phyloP scores from a whole-genome alignment of 2,797 vertebrate species.

The Danionella dracula region DNA sequence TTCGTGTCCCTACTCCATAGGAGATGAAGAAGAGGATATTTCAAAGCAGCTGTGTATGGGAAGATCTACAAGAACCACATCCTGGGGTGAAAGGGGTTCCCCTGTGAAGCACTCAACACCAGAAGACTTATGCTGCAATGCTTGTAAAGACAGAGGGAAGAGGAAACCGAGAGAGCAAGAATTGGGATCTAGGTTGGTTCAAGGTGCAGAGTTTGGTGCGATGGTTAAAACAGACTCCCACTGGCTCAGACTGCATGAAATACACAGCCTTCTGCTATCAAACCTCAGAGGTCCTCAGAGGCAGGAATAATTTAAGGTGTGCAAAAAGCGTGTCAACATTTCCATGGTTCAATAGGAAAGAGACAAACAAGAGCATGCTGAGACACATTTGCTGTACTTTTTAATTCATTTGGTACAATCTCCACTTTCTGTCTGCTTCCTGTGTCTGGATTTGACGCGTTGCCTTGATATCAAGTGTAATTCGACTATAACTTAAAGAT shows the following conservation, averaged over 20 bases:
- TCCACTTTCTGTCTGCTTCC: too few species aligned
- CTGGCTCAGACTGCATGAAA: constrained; percentile 21
- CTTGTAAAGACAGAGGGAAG: constrained; percentile 4
- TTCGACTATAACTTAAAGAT: too few species aligned
- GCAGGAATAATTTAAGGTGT: background rate
- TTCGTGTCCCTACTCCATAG: background rate
- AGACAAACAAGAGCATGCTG: background rate
- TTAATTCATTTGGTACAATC: too few species aligned
- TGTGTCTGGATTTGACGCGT: too few species aligned
- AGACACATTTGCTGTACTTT: too few species aligned
- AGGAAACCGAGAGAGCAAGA: constrained; percentile 4
- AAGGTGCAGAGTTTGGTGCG: constrained; percentile 15
- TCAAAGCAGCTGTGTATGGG: constrained; percentile 13
- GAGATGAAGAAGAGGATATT: background rate
- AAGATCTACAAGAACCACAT: constrained; percentile 24
- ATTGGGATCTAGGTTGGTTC: constrained; percentile 2
- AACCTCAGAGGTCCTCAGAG: constrained; percentile 14
- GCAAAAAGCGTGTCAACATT: constrained; percentile 17
- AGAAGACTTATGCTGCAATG: constrained; percentile 15
- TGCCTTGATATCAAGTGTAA: too few species aligned
- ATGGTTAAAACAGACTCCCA: constrained; percentile 40
- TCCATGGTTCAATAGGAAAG: constrained; percentile 7
- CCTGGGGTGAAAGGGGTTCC: constrained; percentile 33
- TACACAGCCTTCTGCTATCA: background rate
- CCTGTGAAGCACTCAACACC: constrained; percentile 35